Conservation (phyloP, 92 coral and sea anemone species). For the Porites lobata region DNA sequence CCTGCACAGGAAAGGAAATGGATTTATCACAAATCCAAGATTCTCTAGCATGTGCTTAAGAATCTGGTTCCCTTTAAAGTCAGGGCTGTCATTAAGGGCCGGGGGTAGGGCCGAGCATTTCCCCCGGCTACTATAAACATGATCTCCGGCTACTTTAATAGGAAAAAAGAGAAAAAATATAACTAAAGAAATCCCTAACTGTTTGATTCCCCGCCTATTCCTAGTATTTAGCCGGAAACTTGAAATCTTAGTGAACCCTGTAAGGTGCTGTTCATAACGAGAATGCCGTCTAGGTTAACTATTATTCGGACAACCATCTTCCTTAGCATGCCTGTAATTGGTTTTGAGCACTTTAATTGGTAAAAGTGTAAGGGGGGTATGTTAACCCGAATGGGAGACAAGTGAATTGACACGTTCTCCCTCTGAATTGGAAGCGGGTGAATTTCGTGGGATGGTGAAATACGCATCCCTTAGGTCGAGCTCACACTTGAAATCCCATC, state of each 20-base stretch:
- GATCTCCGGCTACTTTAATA: too few relatives aligned
- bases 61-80: not conserved
- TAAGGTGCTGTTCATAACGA: conserved; percentile 39
- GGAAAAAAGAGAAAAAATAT: too few relatives aligned
- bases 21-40: conserved; percentile 13
- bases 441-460: conserved; percentile 35
- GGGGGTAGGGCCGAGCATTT: not conserved
- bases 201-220: too few relatives aligned
- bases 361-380: conserved; percentile 23
- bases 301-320: conserved; percentile 30
- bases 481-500: conserved; percentile 48
- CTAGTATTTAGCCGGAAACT: too few relatives aligned
- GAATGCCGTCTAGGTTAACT: conserved; percentile 33
- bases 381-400: conserved; percentile 46
- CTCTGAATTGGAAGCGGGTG: conserved; percentile 19
- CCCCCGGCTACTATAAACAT: too few relatives aligned
- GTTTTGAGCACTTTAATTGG: conserved; percentile 40
- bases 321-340: conserved; percentile 19
- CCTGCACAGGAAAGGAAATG: conserved; percentile 27
- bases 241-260: not conserved
- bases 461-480: conserved; percentile 48
- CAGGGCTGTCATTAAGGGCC: not conserved
- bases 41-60: conserved; percentile 13
- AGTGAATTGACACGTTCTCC: conserved; percentile 35
- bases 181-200: too few relatives aligned